phyloP scores from a whole-genome alignment of 2,888 invertebrate species.

The Salpingus planirostris region DNA sequence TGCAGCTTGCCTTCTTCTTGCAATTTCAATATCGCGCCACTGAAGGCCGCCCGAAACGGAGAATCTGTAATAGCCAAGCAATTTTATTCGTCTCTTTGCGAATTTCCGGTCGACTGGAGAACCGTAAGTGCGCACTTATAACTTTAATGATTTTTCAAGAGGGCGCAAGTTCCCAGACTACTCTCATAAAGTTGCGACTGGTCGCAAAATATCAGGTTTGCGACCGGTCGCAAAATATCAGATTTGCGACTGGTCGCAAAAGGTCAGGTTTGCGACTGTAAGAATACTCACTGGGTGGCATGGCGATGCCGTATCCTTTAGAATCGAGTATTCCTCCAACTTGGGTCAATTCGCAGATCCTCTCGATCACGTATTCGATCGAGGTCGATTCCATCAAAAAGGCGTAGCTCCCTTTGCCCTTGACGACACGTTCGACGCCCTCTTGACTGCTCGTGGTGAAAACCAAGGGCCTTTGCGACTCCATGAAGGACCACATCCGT shows the following conservation, averaged over 20 bases:
- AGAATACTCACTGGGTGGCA: constrained; percentile 70
- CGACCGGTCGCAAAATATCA: too few species aligned
- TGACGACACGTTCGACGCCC: constrained; percentile 82
- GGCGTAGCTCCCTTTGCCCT: constrained; percentile 82
- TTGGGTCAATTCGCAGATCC: constrained; percentile 84
- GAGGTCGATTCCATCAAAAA: constrained; percentile 97
- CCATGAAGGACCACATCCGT: constrained; percentile 95
- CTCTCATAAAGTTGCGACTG: too few species aligned
- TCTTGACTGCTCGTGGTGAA: constrained; percentile 80
- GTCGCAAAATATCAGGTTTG: too few species aligned
- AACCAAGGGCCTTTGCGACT: constrained; percentile 75
- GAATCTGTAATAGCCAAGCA: constrained; percentile 61
- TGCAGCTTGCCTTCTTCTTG: constrained; percentile 94
- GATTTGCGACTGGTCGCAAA: neutral
- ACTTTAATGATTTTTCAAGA: too few species aligned
- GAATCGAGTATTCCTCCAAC: constrained; percentile 88
- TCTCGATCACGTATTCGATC: constrained; percentile 87
- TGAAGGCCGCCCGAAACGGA: constrained; percentile 87
- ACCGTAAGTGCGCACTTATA: too few species aligned
- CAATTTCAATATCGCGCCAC: constrained; percentile 86
- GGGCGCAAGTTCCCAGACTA: too few species aligned
- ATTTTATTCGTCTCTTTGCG: too few species aligned
- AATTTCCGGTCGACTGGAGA: too few species aligned
- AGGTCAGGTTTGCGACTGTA: neutral
- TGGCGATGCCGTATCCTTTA: constrained; percentile 93